Base-by-base conservation (phyloP, 2,888 invertebrate species). In the Oasisia sp. region DNA sequence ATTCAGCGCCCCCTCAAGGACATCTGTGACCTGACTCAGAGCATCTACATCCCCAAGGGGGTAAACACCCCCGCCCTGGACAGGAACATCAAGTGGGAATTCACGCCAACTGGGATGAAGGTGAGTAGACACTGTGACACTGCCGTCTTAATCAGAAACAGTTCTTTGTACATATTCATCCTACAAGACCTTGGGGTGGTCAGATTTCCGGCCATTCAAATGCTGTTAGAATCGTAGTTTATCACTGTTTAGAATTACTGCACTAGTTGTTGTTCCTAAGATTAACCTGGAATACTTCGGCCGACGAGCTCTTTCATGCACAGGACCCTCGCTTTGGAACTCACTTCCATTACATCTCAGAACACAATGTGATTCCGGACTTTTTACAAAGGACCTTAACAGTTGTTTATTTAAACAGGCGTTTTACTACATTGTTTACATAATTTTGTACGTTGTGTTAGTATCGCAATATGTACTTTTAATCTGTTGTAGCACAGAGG, bases 1-100 rank as follows among this genome's bases (percentile, higher is more conserved):
- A 99, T 99, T 97, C 99, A 99, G 97, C 98, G 99, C 96, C 99
- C 99, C 0, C 97, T 99, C 95, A 99, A 97, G 93, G 99, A 99
- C 97, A 99, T 99, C 96, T 97, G 98, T 96, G 98, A 99, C 96
- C 97, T 99, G 94, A 99, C 99, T 0, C 97, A 98, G 96, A 99
- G 99, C 96, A 99, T 99, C 97, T 99, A 99, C 97, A 99, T 99
- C 97, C 99, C 99, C 91, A 99, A 99, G 97, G 99, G 99, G 96
- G 98, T 99, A 91, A 99, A 99, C 96, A 98, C 98, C 93, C 99
- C 99, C n/a, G 97, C 98, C 92, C 97, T 99, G 93, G 98, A 98
- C 11, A 97, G 98, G 92, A 97, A 97, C 0, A 96, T 97, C 92
- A 97, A 97, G 93, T 99, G 99, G 99, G 99, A 99, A 95, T 99